Conservation (phyloP, 2,888 invertebrate genomes). For the Sphaerophoria rueppellii region DNA sequence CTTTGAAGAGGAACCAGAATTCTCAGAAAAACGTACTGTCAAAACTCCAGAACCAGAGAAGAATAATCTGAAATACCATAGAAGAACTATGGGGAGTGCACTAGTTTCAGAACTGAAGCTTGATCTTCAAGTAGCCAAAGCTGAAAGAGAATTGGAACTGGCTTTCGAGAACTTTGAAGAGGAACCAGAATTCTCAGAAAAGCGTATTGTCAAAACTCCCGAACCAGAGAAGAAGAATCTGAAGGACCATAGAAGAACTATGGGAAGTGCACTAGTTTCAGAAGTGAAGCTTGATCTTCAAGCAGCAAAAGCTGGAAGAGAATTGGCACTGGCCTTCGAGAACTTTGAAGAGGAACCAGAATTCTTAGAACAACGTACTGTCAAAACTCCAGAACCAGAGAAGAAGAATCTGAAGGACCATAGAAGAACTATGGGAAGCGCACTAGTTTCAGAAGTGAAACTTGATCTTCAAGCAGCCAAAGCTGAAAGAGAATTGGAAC, state of each 20-base stretch:
- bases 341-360: constrained; percentile 50
- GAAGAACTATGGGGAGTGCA: constrained; percentile 36
- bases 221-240: neutral
- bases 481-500: constrained; percentile 7
- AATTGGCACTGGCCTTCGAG: constrained; percentile 42
- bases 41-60: constrained; percentile 42
- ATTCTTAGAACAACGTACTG: neutral
- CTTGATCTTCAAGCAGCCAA: constrained; percentile 40
- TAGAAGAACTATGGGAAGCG: constrained; percentile 37
- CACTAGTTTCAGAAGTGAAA: neutral
- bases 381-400: constrained; percentile 28
- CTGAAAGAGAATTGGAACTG: constrained; percentile 33
- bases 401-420: constrained; percentile 1
- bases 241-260: constrained; percentile 31
- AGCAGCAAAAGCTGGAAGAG: constrained; percentile 14
- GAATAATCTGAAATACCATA: neutral
- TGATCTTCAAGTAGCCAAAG: constrained; percentile 33
- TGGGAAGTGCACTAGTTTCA: constrained; percentile 7
- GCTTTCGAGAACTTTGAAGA: constrained; percentile 59
- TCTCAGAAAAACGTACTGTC: neutral
- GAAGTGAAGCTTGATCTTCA: constrained; percentile 21
- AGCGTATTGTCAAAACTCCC: constrained; percentile 31
- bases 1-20: constrained; percentile 39
- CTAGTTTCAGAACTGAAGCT: neutral
- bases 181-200: constrained; percentile 20